Evolutionary conservation across 2,113 vertebrate genomes (phyloP).

Genomic region (Percopsis transmontana): DNA sequence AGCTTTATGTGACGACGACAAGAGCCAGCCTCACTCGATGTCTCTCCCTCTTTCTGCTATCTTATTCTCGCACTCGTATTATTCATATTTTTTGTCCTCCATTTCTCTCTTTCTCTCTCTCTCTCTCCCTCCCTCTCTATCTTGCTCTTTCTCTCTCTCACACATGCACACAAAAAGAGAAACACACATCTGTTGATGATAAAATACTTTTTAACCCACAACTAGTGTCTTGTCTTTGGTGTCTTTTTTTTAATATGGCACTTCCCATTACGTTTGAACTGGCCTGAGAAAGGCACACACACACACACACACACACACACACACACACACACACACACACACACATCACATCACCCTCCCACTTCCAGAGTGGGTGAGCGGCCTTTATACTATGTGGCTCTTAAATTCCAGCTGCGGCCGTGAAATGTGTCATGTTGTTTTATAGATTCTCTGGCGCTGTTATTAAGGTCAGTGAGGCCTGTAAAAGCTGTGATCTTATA

Average conservation of each 20-base stretch:
- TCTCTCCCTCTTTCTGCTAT: background rate
- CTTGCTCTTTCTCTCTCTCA: background rate
- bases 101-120: background rate
- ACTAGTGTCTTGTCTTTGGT: no score
- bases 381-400: background rate
- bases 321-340: constrained; percentile 1
- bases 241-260: no score
- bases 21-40: background rate
- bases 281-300: no score
- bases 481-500: no score
- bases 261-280: no score
- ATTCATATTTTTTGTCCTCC: background rate
- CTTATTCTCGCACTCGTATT: background rate
- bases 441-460: no score
- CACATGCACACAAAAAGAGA: background rate
- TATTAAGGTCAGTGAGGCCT: no score
- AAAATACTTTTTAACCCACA: no score
- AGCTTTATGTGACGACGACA: constrained; percentile 11
- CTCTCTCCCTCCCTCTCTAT: no score
- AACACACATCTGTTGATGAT: no score
- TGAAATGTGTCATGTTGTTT: no score
- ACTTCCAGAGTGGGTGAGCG: background rate
- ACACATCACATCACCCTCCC: background rate
- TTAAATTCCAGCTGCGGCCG: background rate
- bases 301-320: background rate